Percentiles rank a stretch among this genome's conserved stretches.
Evolutionary conservation across 2,113 vertebrate species (phyloP).

Genomic region (Gymnocephalus cernua): DNA sequence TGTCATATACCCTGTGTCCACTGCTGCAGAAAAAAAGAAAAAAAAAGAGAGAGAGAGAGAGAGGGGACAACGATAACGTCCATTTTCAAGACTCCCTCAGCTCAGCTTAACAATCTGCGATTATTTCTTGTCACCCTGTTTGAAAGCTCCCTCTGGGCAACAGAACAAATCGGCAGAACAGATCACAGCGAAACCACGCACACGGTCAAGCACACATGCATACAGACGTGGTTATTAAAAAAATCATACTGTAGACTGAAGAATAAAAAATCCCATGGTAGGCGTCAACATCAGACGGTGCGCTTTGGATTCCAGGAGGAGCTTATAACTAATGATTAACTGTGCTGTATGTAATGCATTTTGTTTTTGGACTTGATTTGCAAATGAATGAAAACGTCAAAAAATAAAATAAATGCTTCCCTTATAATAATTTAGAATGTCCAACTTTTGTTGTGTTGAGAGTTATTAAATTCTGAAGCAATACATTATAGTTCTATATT

Average conservation of each 20-base stretch:
- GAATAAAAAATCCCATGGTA: too few species aligned
- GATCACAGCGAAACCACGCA: neutral
- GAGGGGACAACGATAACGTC: neutral
- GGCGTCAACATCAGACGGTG: too few species aligned
- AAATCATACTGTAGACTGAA: too few species aligned
- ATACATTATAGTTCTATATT: neutral
- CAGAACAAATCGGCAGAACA: neutral
- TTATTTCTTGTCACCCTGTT: constrained; percentile 29
- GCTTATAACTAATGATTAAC: too few species aligned
- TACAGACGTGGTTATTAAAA: neutral
- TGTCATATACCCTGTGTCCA: constrained; percentile 37
- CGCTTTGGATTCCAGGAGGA: too few species aligned
- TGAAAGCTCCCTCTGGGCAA: constrained; percentile 15
- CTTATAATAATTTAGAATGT: neutral
- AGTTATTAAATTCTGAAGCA: neutral
- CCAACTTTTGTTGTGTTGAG: neutral
- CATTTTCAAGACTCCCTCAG: constrained; percentile 33
- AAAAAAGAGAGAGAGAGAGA: neutral
- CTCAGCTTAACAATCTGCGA: constrained; percentile 4
- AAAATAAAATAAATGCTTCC: too few species aligned
- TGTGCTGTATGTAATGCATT: too few species aligned
- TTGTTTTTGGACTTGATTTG: too few species aligned
- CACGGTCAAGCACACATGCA: neutral
- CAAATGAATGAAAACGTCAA: too few species aligned
- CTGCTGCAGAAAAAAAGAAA: neutral